Percentiles rank a stretch among this genome's conserved stretches.
These are phyloP conservation scores for Clitarchus hookeri DNA, from an alignment of 2,888 invertebrate species.

Conservation along the genomic window DNA sequence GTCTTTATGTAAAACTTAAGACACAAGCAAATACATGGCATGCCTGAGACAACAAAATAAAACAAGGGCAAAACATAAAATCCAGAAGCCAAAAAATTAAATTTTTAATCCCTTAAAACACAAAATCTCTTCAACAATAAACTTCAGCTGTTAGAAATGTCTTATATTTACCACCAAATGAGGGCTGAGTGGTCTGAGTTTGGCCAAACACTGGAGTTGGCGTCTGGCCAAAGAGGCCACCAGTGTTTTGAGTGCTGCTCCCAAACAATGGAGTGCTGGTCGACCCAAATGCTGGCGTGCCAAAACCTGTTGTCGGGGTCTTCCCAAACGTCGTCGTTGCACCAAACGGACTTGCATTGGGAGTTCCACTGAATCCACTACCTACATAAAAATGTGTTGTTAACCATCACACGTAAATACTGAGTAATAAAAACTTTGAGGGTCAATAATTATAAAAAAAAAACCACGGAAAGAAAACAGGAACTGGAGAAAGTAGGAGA, in stretches of 20 bases:
- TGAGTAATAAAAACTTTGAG: not conserved
- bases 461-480: not conserved
- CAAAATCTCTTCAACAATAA: not conserved
- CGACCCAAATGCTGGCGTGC: conserved; percentile 42
- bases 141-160: not conserved
- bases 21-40: not conserved
- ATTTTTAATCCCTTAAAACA: too few species aligned
- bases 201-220: conserved; percentile 69
- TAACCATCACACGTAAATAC: not conserved
- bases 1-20: not conserved
- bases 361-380: conserved; percentile 42
- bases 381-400: conserved; percentile 26
- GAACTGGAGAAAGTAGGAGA: too few species aligned
- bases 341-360: conserved; percentile 55
- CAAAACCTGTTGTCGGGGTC: conserved; percentile 45
- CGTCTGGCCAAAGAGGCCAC: conserved; percentile 66
- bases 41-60: too few species aligned
- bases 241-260: conserved; percentile 55
- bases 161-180: conserved; percentile 38
- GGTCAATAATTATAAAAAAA: too few species aligned
- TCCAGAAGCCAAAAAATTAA: too few species aligned
- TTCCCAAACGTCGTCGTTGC: conserved; percentile 60
- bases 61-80: too few species aligned
- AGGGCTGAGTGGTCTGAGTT: conserved; percentile 59
- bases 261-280: conserved; percentile 63